phyloP scores from a whole-genome alignment of 1,140 invertebrate species.

The Dolichoris vasculosae region DNA sequence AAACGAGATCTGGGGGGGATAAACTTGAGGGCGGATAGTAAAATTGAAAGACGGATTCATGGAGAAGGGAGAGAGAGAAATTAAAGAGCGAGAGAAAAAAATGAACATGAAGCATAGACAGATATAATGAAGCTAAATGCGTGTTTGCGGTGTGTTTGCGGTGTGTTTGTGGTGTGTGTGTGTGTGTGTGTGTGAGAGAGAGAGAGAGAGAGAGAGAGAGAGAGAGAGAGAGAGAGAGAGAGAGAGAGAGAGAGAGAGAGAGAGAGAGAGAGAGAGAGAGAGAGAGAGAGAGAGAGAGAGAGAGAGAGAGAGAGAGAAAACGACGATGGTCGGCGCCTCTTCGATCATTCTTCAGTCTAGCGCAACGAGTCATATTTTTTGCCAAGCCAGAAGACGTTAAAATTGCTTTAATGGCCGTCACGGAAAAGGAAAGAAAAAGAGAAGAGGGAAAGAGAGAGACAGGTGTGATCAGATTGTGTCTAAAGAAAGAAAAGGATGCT shows the following conservation, averaged over 20 bases:
- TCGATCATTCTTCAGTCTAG: conserved; percentile 73
- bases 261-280: not conserved
- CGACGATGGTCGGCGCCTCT: conserved; percentile 68
- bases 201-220: conserved; percentile 10
- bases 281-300: conserved; percentile 24
- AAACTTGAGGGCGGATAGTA: conserved; percentile 33
- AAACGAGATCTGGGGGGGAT: not conserved
- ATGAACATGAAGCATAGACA: too few relatives aligned
- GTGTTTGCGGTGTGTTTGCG: too few relatives aligned
- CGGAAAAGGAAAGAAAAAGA: not conserved
- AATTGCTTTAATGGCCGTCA: conserved; percentile 71
- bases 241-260: conserved; percentile 6
- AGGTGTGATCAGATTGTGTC: not conserved
- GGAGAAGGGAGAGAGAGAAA: conserved; percentile 13
- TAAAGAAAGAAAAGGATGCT: conserved; percentile 28
- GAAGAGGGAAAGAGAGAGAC: conserved; percentile 50
- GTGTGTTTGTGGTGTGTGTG: too few relatives aligned
- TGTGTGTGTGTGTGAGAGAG: too few relatives aligned
- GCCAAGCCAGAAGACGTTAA: conserved; percentile 66
- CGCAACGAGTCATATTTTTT: conserved; percentile 71
- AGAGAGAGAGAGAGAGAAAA: conserved; percentile 52
- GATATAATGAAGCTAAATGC: too few relatives aligned
- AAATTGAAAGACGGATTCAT: conserved; percentile 33
- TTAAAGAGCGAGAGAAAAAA: not conserved
- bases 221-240: not conserved